phyloP scores from a whole-genome alignment of 1,140 invertebrate species.

The Telenomus remus region DNA sequence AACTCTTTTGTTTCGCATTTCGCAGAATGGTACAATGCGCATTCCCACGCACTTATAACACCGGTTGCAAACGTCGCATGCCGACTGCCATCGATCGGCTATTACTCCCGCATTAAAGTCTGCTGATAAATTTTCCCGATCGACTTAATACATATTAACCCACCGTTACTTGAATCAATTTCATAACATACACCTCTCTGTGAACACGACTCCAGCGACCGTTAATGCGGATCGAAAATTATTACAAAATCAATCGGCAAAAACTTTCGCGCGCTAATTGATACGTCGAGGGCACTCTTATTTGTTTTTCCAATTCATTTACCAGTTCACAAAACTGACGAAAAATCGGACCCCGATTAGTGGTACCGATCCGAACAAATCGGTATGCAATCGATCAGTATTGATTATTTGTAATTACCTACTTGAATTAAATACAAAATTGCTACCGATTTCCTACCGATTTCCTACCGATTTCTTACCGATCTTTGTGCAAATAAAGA shows the following conservation, averaged over 20 bases:
- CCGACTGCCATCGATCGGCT: slow-evolving; percentile 38
- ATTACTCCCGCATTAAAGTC: slow-evolving; percentile 45
- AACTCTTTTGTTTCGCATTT: slow-evolving; percentile 51
- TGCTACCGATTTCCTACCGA: too few relatives aligned
- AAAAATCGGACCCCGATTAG: too few relatives aligned
- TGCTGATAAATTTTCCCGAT: slow-evolving; percentile 46
- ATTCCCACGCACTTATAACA: slow-evolving; percentile 56
- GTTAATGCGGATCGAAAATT: slow-evolving; percentile 30
- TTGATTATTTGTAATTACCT: too few relatives aligned
- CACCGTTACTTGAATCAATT: slow-evolving; percentile 41
- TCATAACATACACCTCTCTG: slow-evolving; percentile 31
- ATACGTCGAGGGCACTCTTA: not conserved
- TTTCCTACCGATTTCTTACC: too few relatives aligned
- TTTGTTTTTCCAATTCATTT: not conserved
- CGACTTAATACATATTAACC: slow-evolving; percentile 45
- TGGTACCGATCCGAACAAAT: too few relatives aligned
- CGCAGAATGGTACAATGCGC: slow-evolving; percentile 48
- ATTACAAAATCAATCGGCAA: slow-evolving; percentile 19
- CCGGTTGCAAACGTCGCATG: slow-evolving; percentile 51
- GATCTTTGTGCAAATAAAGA: too few relatives aligned
- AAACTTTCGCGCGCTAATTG: slow-evolving; percentile 12
- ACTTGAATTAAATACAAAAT: too few relatives aligned
- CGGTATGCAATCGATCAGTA: too few relatives aligned
- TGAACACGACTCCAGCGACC: slow-evolving; percentile 7
- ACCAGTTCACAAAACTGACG: too few relatives aligned